Evolutionary conservation across 35 echinoderm and acorn worm genomes (phyloP), one percentile per base, ranked within the genome.

Genomic region (Anneissia japonica): DNA sequence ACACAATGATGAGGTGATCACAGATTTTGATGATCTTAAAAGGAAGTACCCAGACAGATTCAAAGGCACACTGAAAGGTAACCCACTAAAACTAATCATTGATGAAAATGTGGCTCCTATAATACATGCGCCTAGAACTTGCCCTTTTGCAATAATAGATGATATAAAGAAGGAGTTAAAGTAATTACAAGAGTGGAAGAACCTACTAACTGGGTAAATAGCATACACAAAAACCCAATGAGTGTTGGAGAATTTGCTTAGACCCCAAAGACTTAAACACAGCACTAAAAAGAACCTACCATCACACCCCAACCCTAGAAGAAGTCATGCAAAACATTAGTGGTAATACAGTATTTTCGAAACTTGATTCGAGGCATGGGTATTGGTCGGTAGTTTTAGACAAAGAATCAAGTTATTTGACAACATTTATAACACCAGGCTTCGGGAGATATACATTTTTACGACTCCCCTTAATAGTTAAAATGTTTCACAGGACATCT

Each of bases 281-380:
- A 31, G 72, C 46, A 4, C 86, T 93, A 0, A 90, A 89, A 56
- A 82, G 56, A 30, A 39, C n/a, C 11, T 79, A 93, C 37, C 88
- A 93, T 36, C 91, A 82, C 26, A 82, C 88, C 14, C 77, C 88
- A 16, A 93, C 88, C 77, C n/a, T 93, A 21, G 87, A 89, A 73
- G 92, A 91, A 41, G 88, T 94, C n/a, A 84, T 84, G 26, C 89
- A 90, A 21, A 94, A 88, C 31, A 51, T 94, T 26, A 21, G 37
- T 46, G 74, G 46, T 4, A 73, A 36, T 17, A 39, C 33, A 26
- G 12, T 86, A 16, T 92, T 92, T 28, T 33, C 35, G 31, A 88
- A 75, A 38, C 80, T 92, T 5, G 90, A 92, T 92, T 86, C 91
- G 21, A 56, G 82, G 14, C 74, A 80, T 75, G 86, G 91, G 23